Evolutionary conservation across 2,888 invertebrate species (phyloP).

Genomic region (Meandrusa payeni): DNA sequence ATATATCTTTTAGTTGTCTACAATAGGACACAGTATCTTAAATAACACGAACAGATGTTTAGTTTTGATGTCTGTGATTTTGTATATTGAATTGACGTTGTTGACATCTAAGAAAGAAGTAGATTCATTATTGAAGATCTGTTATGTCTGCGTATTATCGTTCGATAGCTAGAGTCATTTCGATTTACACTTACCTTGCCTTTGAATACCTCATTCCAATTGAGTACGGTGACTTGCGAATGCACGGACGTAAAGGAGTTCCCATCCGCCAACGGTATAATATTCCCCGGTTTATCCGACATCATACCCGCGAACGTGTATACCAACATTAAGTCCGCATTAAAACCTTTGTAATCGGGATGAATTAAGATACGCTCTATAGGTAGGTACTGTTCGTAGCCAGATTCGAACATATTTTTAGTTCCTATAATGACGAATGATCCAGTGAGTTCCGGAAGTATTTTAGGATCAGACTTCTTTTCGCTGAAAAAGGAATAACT

Average conservation of each 20-base stretch:
- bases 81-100: too few species aligned
- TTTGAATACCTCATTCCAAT: constrained; percentile 45
- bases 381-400: constrained; percentile 59
- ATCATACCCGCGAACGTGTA: constrained; percentile 56
- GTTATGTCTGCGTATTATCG: too few species aligned
- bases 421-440: constrained; percentile 60
- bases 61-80: too few species aligned
- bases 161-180: too few species aligned
- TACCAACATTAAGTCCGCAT: constrained; percentile 51
- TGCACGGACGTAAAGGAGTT: constrained; percentile 39
- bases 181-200: constrained; percentile 30
- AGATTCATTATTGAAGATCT: too few species aligned
- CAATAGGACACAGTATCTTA: too few species aligned
- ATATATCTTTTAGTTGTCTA: too few species aligned
- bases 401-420: constrained; percentile 51
- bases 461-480: too few species aligned
- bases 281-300: constrained; percentile 48
- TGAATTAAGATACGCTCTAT: constrained; percentile 54
- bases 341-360: constrained; percentile 46
- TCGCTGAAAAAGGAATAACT: too few species aligned
- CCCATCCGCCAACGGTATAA: constrained; percentile 44
- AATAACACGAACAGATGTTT: too few species aligned
- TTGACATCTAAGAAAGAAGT: too few species aligned
- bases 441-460: constrained; percentile 46
- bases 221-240: constrained; percentile 48